Evolutionary conservation across 2,113 vertebrate species (phyloP).

Genomic region (Sander lucioperca): DNA sequence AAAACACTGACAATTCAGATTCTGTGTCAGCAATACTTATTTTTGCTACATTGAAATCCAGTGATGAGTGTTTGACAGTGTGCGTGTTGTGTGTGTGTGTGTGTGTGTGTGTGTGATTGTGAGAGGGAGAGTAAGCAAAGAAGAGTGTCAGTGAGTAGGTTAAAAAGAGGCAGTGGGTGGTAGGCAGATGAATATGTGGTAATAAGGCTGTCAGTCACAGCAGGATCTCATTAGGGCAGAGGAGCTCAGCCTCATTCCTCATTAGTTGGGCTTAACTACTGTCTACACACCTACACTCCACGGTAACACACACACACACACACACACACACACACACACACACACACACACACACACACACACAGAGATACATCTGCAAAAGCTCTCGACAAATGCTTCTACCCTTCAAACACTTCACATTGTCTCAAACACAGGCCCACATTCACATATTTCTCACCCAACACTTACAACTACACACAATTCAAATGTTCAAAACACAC

Average conservation of each 20-base stretch:
- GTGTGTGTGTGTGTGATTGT: background rate
- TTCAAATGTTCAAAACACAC: background rate
- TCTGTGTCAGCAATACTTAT: background rate
- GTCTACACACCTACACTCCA: constrained; percentile 46
- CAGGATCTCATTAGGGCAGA: constrained; percentile 71
- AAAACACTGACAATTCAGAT: background rate
- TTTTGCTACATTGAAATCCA: background rate
- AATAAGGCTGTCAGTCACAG: constrained; percentile 72
- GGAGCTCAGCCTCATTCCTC: constrained; percentile 58
- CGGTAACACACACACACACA: constrained; percentile 17
- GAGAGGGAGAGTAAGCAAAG: background rate
- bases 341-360: background rate
- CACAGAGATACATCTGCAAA: background rate
- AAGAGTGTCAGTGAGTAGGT: background rate
- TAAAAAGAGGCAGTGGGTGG: constrained; percentile 25
- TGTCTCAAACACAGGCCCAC: no score
- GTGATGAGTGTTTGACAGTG: background rate
- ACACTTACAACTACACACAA: background rate
- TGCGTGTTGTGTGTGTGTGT: background rate
- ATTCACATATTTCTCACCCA: background rate
- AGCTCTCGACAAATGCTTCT: no score
- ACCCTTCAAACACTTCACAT: no score
- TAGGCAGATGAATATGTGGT: constrained; percentile 42
- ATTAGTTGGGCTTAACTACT: constrained; percentile 65
- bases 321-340: constrained; percentile 10